Conservation (phyloP, 2,888 invertebrate genomes). For the Synanthedon formicaeformis region DNA sequence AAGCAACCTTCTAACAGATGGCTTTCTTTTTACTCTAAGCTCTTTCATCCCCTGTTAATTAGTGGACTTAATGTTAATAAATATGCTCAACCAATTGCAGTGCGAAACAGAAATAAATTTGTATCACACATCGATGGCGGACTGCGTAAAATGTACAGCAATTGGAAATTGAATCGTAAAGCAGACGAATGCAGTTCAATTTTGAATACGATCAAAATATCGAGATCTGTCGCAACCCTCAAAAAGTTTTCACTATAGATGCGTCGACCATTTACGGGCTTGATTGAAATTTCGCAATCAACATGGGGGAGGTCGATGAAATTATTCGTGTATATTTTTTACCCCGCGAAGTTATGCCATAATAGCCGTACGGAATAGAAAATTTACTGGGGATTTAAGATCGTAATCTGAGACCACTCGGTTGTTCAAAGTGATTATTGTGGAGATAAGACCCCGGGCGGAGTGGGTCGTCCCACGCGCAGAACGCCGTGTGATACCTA, state of each 20-base stretch:
- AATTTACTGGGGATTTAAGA: conserved; percentile 67
- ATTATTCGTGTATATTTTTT: conserved; percentile 67
- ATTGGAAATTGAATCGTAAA: conserved; percentile 14
- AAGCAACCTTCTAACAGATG: conserved; percentile 30
- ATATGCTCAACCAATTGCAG: conserved; percentile 46
- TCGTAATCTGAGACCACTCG: conserved; percentile 60
- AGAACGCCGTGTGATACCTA: conserved; percentile 12
- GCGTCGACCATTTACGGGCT: conserved; percentile 64
- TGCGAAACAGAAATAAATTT: conserved; percentile 65
- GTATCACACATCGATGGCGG: conserved; percentile 44
- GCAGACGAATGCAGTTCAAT: conserved; percentile 17
- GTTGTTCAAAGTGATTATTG: conserved; percentile 68
- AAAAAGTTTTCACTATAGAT: conserved; percentile 65
- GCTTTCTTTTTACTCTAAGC: conserved; percentile 34
- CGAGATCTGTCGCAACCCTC: conserved; percentile 40
- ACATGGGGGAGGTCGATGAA: conserved; percentile 59
- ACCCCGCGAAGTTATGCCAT: conserved; percentile 50
- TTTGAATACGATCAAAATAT: conserved; percentile 17
- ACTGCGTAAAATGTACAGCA: conserved; percentile 21
- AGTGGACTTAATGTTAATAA: conserved; percentile 48
- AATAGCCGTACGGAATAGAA: conserved; percentile 54
- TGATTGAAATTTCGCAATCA: conserved; percentile 71
- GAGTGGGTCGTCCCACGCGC: conserved; percentile 53
- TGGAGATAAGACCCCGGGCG: conserved; percentile 51
- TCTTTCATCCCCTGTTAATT: conserved; percentile 51